phyloP scores from a whole-genome alignment of 2,888 invertebrate species.

The Nipponacmea schrenckii region DNA sequence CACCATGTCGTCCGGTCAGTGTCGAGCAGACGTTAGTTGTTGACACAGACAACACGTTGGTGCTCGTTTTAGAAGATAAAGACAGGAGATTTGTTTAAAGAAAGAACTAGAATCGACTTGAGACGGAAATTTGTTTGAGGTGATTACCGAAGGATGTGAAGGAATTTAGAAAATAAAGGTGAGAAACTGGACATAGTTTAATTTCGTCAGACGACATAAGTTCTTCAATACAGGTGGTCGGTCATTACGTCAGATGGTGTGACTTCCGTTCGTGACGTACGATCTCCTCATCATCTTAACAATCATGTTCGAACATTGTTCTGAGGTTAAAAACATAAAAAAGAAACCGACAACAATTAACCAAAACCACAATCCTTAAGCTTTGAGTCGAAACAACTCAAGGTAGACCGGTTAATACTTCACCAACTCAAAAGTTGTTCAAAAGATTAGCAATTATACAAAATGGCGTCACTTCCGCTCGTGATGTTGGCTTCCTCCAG shows the following conservation, averaged over 20 bases:
- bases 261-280: background rate
- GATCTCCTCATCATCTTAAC: too few species aligned
- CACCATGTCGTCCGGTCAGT: background rate
- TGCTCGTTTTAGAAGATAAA: background rate
- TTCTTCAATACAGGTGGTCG: slow-evolving; percentile 1
- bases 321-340: too few species aligned
- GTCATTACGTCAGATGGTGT: background rate
- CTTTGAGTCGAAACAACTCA: too few species aligned
- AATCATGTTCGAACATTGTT: too few species aligned
- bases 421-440: too few species aligned
- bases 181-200: background rate
- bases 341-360: too few species aligned
- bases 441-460: too few species aligned
- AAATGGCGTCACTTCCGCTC: too few species aligned
- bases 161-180: background rate
- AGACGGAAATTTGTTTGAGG: background rate
- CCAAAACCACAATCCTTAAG: too few species aligned
- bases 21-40: background rate
- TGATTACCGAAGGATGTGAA: background rate
- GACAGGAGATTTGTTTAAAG: slow-evolving; percentile 1
- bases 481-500: too few species aligned
- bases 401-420: too few species aligned
- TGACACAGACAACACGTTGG: background rate
- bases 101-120: background rate
- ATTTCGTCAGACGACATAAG: background rate